A percentile compares a stretch with the other conserved stretches of the same genome.
Conservation (phyloP, 2,888 invertebrate species). For the Agriopis aurantiaria region DNA sequence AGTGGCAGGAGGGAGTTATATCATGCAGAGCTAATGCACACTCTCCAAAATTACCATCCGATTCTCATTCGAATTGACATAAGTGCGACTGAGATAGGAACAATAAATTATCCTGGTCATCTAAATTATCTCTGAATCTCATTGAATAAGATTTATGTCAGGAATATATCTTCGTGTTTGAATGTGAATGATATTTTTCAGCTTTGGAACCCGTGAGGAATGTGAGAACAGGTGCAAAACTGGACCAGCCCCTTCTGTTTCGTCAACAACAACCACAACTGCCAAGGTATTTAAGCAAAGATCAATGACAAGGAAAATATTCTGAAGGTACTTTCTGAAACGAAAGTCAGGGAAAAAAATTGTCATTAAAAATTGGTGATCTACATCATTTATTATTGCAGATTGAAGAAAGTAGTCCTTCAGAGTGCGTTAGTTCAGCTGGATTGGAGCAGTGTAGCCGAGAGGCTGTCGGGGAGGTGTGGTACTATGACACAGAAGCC, state of each 20-base stretch:
- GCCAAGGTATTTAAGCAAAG: conserved; percentile 44
- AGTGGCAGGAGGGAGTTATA: no score
- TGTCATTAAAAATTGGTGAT: no score
- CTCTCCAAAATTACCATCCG: no score
- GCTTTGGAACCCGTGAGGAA: conserved; percentile 88
- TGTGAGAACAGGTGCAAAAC: conserved; percentile 88
- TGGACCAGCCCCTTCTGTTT: conserved; percentile 45
- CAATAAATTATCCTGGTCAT: not conserved
- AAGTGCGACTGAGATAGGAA: no score
- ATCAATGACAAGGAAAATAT: not conserved
- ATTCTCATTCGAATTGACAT: no score
- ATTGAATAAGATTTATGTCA: not conserved
- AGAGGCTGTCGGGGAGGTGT: conserved; percentile 57
- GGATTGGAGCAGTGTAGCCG: conserved; percentile 58
- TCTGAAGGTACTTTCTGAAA: no score
- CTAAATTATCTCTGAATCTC: not conserved
- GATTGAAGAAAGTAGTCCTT: conserved; percentile 49
- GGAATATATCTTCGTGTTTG: not conserved
- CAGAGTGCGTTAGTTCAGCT: conserved; percentile 55
- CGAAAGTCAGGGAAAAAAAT: no score
- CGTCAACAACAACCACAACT: conserved; percentile 48
- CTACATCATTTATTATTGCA: conserved; percentile 16
- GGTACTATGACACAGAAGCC: conserved; percentile 72
- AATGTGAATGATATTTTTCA: conserved; percentile 48
- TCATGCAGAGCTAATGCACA: no score